phyloP scores from a whole-genome alignment of 2,113 vertebrate genomes.

The Eudyptes chrysolophus region DNA sequence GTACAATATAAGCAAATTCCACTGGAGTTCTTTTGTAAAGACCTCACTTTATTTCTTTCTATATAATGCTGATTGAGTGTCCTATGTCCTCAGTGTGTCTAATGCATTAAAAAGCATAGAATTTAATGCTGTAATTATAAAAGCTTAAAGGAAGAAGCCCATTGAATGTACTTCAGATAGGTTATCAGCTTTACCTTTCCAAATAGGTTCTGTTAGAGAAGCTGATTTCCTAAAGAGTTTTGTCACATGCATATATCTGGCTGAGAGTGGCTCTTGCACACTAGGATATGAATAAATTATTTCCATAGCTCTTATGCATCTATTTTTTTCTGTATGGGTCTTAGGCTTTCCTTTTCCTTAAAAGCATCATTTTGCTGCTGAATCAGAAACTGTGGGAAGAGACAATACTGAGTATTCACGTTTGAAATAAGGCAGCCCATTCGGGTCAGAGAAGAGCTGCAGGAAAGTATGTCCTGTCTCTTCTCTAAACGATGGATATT shows the following conservation, averaged over 20 bases:
- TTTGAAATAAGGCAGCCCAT: background rate
- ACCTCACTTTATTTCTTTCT: background rate
- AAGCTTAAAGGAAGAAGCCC: background rate
- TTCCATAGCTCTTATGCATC: background rate
- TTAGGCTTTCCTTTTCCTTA: background rate
- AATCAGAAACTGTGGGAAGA: background rate
- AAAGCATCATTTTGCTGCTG: slow-evolving; percentile 4
- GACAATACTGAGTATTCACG: background rate
- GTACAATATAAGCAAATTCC: background rate
- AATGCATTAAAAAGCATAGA: background rate
- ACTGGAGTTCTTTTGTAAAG: background rate
- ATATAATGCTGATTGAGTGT: fast-evolving
- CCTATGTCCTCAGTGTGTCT: background rate
- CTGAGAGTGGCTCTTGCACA: background rate
- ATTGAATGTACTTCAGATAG: background rate
- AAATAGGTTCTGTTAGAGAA: background rate
- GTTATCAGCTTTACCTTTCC: slow-evolving; percentile 27
- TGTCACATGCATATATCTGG: fast-evolving
- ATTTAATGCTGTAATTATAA: background rate
- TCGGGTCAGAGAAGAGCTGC: background rate
- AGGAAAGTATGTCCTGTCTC: background rate
- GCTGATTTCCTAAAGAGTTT: background rate
- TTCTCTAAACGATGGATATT: background rate
- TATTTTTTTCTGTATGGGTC: background rate
- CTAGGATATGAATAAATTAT: background rate